A percentile compares a stretch with the other conserved stretches of the same genome.
Conservation (phyloP, 2,888 invertebrate genomes). For the Hybos culiciformis region DNA sequence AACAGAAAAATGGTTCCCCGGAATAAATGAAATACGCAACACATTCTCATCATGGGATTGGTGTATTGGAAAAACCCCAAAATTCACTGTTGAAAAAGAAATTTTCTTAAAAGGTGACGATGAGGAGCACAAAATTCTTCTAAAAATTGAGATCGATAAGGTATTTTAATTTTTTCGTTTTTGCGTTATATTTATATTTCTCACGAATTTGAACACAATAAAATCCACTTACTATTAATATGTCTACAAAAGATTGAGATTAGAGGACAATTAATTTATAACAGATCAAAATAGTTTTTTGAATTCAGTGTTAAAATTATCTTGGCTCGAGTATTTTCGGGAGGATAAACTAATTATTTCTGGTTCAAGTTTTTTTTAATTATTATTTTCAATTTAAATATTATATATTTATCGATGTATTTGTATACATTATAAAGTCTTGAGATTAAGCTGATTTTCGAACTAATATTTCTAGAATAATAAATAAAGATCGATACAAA, state of each 20-base stretch:
- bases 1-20: conserved; percentile 77
- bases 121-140: conserved; percentile 41
- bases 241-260: conserved; percentile 5
- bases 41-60: conserved; percentile 73
- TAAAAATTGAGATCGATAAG: conserved; percentile 40
- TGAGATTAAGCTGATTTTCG: too few relatives aligned
- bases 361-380: too few relatives aligned
- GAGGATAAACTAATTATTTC: too few relatives aligned
- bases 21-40: conserved; percentile 53
- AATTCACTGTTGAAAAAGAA: conserved; percentile 51
- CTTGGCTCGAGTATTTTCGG: too few relatives aligned
- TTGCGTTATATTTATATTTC: neutral
- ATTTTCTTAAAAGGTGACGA: conserved; percentile 37
- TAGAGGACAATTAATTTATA: too few relatives aligned
- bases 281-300: too few relatives aligned
- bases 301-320: too few relatives aligned
- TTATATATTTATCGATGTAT: too few relatives aligned
- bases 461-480: neutral
- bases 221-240: neutral
- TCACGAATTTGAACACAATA: neutral
- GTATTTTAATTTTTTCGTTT: too few relatives aligned
- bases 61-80: conserved; percentile 77
- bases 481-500: neutral
- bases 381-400: too few relatives aligned
- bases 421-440: too few relatives aligned